Conservation (phyloP, 2,797 vertebrate species). For the Darevskia mixta region DNA sequence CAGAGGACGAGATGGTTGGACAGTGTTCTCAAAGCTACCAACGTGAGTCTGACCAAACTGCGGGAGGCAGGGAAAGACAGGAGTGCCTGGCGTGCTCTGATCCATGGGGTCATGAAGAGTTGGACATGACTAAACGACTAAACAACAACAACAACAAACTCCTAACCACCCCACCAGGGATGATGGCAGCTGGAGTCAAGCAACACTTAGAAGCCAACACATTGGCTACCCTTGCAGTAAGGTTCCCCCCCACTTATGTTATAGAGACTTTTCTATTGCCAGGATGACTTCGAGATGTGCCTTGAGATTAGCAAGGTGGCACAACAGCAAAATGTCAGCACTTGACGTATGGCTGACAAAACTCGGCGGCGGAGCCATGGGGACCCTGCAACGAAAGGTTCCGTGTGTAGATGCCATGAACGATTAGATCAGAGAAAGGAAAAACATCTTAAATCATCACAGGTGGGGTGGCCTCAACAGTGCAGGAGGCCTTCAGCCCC, state of each 20-base stretch:
- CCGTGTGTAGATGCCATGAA: neutral
- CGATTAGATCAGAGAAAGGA: slow-evolving; percentile 13
- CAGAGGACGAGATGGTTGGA: no score
- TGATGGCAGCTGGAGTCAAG: no score
- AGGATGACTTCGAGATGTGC: neutral
- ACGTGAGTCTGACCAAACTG: no score
- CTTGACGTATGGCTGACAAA: neutral
- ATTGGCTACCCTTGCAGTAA: no score
- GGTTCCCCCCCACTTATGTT: neutral
- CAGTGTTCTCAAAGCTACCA: no score
- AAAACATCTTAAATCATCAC: slow-evolving; percentile 14
- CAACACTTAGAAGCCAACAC: no score
- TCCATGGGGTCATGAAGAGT: no score
- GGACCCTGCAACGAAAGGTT: neutral
- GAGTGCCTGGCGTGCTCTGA: no score
- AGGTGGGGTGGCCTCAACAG: neutral
- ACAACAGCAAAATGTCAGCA: neutral
- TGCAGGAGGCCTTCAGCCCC: neutral
- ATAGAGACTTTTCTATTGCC: neutral
- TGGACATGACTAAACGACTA: no score
- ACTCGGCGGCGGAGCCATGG: neutral
- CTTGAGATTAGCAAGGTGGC: neutral
- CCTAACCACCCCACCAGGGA: no score
- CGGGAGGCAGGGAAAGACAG: no score
- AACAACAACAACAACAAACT: no score